A percentile compares a stretch with the other conserved stretches of the same genome.
phyloP scores from a whole-genome alignment of 2,888 invertebrate species.

The Drosophila kuntzei region DNA sequence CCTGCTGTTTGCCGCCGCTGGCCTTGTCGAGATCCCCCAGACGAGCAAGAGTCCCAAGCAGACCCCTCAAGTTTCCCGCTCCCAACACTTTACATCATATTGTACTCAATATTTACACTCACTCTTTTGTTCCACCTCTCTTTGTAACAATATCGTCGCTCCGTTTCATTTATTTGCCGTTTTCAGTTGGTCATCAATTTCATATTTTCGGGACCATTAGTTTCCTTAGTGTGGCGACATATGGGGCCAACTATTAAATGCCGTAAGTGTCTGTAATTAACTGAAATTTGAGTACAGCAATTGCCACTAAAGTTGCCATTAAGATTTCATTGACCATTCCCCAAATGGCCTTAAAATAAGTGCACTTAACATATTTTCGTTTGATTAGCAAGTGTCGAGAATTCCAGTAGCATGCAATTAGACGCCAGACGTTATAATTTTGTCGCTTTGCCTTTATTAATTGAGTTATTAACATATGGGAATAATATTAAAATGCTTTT shows the following conservation, averaged over 20 bases:
- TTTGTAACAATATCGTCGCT: constrained; percentile 31
- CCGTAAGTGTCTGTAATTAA: constrained; percentile 61
- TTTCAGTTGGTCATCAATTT: constrained; percentile 38
- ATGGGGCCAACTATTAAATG: constrained; percentile 65
- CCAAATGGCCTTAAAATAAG: constrained; percentile 54
- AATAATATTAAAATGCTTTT: constrained; percentile 1
- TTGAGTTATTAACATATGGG: constrained; percentile 53
- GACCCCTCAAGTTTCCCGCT: background rate
- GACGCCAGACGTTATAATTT: constrained; percentile 21
- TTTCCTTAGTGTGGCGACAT: constrained; percentile 48
- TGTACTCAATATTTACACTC: constrained; percentile 12
- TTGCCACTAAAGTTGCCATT: constrained; percentile 55
- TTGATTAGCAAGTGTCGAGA: constrained; percentile 46
- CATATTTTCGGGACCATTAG: constrained; percentile 54
- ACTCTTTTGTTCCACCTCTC: background rate
- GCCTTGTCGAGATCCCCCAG: constrained; percentile 42
- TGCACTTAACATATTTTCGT: constrained; percentile 53
- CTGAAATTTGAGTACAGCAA: constrained; percentile 65
- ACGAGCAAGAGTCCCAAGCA: constrained; percentile 11
- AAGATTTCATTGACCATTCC: constrained; percentile 64
- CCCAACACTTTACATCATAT: constrained; percentile 38
- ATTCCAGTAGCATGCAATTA: constrained; percentile 56
- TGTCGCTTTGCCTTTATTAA: constrained; percentile 28
- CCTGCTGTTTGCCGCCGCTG: constrained; percentile 42
- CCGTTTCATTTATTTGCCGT: constrained; percentile 27